Conservation (phyloP, 2,888 invertebrate species). For the Hedya salicella region DNA sequence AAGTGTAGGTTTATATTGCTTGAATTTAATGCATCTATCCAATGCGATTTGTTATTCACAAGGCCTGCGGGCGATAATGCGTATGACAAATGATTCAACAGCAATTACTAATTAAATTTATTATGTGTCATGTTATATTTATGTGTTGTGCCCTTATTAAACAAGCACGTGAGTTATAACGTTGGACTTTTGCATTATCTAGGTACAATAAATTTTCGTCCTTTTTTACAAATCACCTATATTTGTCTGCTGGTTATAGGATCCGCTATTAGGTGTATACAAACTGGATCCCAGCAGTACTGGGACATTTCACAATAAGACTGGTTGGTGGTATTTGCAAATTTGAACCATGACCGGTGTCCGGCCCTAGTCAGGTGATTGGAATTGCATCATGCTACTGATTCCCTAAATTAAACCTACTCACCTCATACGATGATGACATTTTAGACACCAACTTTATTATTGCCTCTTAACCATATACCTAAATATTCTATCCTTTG, state of each 20-base stretch:
- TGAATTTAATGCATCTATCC: conserved; percentile 34
- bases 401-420: conserved; percentile 43
- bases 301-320: conserved; percentile 11
- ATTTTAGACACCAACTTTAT: conserved; percentile 52
- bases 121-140: conserved; percentile 38
- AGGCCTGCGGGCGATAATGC: conserved; percentile 49
- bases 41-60: conserved; percentile 51
- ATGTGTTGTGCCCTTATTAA: conserved; percentile 33
- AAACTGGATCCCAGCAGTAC: conserved; percentile 4
- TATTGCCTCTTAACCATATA: conserved; percentile 21
- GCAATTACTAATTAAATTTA: conserved; percentile 42
- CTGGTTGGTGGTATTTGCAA: conserved; percentile 9
- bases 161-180: conserved; percentile 17
- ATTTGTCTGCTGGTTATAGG: neutral
- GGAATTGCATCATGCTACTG: conserved; percentile 47
- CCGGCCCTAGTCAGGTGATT: conserved; percentile 42
- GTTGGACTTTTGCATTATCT: neutral
- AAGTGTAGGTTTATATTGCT: conserved; percentile 34
- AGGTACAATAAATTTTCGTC: neutral
- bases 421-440: conserved; percentile 56
- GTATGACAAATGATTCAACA: conserved; percentile 42
- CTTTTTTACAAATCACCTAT: neutral
- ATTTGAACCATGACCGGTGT: conserved; percentile 31
- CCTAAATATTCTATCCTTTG: conserved; percentile 1
- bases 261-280: neutral